Percentiles rank a stretch among this genome's conserved stretches.
phyloP scores from a whole-genome alignment of 2,888 invertebrate genomes.

The Hybos culiciformis region DNA sequence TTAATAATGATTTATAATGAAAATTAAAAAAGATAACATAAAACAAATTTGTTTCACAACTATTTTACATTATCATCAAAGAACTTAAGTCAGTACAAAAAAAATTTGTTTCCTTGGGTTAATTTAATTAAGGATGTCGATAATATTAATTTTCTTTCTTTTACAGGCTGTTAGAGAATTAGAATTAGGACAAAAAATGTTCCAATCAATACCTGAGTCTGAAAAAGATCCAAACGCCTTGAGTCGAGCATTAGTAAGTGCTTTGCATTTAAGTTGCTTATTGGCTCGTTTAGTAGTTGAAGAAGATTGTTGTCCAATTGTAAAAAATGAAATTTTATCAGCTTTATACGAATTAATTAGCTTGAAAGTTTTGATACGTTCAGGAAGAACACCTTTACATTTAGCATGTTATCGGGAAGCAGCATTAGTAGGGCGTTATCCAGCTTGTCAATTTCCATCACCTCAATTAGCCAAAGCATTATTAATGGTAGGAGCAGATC shows the following conservation, averaged over 20 bases:
- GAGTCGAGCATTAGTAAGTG: conserved; percentile 73
- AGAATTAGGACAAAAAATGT: conserved; percentile 39
- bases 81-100: too few relatives aligned
- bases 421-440: conserved; percentile 51
- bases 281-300: conserved; percentile 52
- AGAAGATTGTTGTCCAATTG: conserved; percentile 37
- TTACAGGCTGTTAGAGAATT: conserved; percentile 1
- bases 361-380: conserved; percentile 47
- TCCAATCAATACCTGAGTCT: conserved; percentile 44
- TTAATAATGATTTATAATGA: too few relatives aligned
- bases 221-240: conserved; percentile 60
- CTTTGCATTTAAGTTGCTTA: conserved; percentile 68
- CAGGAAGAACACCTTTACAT: conserved; percentile 61
- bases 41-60: too few relatives aligned
- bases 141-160: too few relatives aligned
- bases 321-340: conserved; percentile 48
- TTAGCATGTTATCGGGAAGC: conserved; percentile 72
- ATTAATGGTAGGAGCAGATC: conserved; percentile 69
- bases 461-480: conserved; percentile 56
- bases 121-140: too few relatives aligned
- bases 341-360: conserved; percentile 66
- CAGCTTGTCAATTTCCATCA: conserved; percentile 57
- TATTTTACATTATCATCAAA: too few relatives aligned
- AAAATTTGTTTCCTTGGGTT: too few relatives aligned
- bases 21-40: too few relatives aligned